These are phyloP conservation scores for Lanius collurio DNA, from an alignment of 2,113 vertebrate species.

Conservation along the genomic window DNA sequence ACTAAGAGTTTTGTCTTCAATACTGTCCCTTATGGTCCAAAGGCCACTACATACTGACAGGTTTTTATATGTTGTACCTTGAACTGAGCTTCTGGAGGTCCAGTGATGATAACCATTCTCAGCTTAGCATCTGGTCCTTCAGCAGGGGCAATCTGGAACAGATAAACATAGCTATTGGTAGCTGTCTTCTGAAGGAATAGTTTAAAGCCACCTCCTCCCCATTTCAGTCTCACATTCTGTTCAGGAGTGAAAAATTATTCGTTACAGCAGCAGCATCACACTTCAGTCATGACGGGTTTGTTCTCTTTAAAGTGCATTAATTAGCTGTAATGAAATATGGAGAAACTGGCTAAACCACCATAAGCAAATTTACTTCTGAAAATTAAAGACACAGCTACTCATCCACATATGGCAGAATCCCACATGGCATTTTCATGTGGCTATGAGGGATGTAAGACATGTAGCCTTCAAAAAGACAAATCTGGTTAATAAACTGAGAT, in stretches of 20 bases:
- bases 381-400: neutral
- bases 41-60: neutral
- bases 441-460: neutral
- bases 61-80: slow-evolving; percentile 78
- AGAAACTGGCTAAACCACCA: slow-evolving; percentile 4
- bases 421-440: neutral
- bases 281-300: neutral
- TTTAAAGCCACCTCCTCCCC: slow-evolving; percentile 35
- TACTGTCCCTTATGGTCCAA: neutral
- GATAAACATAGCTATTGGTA: slow-evolving; percentile 47
- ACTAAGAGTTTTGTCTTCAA: neutral
- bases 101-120: slow-evolving; percentile 95
- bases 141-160: slow-evolving; percentile 91
- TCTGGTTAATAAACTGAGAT: neutral
- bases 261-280: neutral
- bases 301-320: slow-evolving; percentile 39
- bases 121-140: slow-evolving; percentile 93
- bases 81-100: slow-evolving; percentile 98
- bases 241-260: slow-evolving; percentile 34
- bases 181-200: slow-evolving; percentile 7
- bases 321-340: neutral
- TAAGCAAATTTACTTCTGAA: slow-evolving; percentile 16
- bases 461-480: neutral
- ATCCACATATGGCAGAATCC: slow-evolving; percentile 3
- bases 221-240: slow-evolving; percentile 45